Conservation (phyloP, 2,797 vertebrate genomes). For the Champsocephalus gunnari region DNA sequence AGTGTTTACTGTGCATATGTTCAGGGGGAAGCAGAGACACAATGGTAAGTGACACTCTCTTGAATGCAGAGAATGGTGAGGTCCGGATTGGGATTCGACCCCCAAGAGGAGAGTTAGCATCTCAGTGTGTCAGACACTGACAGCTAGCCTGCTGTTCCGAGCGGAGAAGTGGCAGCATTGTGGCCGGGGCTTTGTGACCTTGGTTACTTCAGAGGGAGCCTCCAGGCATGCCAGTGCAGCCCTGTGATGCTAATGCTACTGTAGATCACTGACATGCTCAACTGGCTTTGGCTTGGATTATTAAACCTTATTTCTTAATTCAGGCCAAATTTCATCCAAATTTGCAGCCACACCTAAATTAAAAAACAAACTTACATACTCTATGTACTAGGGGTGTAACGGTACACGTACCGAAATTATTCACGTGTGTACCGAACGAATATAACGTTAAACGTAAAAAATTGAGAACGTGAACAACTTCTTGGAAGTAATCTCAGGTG, state of each 20-base stretch:
- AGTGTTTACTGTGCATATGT: conserved; percentile 39
- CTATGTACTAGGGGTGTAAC: background rate
- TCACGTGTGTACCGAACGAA: too few species aligned
- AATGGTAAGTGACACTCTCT: conserved; percentile 46
- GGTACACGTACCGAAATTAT: too few species aligned
- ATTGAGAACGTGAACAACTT: too few species aligned
- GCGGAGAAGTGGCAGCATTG: conserved; percentile 52
- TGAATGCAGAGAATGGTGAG: conserved; percentile 31
- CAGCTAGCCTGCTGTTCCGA: conserved; percentile 73
- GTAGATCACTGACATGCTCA: conserved; percentile 55
- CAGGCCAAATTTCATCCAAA: conserved; percentile 13
- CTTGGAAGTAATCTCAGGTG: too few species aligned
- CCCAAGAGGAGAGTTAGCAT: conserved; percentile 61
- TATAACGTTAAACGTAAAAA: too few species aligned
- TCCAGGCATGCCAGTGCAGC: conserved; percentile 63
- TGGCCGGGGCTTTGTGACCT: conserved; percentile 76
- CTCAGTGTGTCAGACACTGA: conserved; percentile 71
- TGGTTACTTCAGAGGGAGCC: conserved; percentile 71
- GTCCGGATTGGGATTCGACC: conserved; percentile 53
- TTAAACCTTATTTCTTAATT: conserved; percentile 19
- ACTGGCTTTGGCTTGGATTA: conserved; percentile 55
- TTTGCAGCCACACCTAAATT: background rate
- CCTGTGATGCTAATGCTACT: conserved; percentile 42
- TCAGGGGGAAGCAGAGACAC: conserved; percentile 26
- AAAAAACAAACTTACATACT: background rate